Conservation (phyloP, 1,140 invertebrate genomes). For the Drosophila rufa region DNA sequence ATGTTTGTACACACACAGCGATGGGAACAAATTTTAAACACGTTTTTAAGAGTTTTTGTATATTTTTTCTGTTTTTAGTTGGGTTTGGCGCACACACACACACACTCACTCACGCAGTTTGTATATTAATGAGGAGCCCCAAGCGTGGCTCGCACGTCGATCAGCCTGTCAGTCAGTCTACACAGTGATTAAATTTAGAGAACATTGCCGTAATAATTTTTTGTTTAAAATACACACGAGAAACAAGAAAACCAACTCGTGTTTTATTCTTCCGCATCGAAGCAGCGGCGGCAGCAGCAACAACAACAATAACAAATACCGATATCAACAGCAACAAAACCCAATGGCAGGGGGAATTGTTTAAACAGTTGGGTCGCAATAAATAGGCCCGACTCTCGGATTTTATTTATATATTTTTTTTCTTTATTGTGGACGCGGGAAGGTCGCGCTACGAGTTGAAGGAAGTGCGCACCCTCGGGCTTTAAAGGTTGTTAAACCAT, state of each 20-base stretch:
- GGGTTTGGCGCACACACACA: conserved; percentile 19
- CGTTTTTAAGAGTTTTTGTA: conserved; percentile 51
- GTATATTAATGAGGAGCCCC: conserved; percentile 65
- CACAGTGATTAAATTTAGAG: conserved; percentile 72
- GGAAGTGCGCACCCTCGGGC: conserved; percentile 32
- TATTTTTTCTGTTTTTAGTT: conserved; percentile 20
- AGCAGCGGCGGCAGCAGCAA: conserved; percentile 22
- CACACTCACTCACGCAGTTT: conserved; percentile 23
- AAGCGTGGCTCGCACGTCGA: conserved; percentile 63
- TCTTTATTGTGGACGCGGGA: conserved; percentile 16
- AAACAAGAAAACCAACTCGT: conserved; percentile 46
- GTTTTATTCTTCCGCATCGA: conserved; percentile 72
- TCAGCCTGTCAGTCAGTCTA: conserved; percentile 39
- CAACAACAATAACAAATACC: conserved; percentile 36
- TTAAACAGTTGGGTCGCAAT: conserved; percentile 74
- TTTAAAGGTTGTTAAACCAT: conserved; percentile 40
- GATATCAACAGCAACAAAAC: conserved; percentile 28
- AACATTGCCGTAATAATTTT: conserved; percentile 78
- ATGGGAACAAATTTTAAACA: conserved; percentile 71
- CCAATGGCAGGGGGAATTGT: conserved; percentile 49
- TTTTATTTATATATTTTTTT: conserved; percentile 7
- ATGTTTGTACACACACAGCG: conserved; percentile 21
- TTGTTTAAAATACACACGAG: conserved; percentile 54
- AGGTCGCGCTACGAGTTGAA: conserved; percentile 45
- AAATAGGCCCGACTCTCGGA: conserved; percentile 61